phyloP scores from a whole-genome alignment of 2,113 vertebrate genomes.

The Aegotheles bennettii region DNA sequence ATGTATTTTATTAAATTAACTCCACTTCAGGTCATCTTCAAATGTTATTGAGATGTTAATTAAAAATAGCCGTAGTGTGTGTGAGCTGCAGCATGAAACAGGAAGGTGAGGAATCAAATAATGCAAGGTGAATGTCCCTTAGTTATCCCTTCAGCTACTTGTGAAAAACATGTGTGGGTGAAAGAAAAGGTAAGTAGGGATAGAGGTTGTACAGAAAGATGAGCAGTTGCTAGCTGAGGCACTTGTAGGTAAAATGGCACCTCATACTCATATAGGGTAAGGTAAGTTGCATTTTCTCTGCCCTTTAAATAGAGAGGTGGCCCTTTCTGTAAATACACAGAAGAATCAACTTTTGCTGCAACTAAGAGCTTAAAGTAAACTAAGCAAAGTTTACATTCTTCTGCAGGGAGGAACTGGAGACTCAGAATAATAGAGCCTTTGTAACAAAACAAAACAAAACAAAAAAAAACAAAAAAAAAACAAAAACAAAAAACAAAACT shows the following conservation, averaged over 20 bases:
- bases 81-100: neutral
- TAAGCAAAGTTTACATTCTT: neutral
- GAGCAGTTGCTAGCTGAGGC: neutral
- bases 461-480: too few relatives aligned
- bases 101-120: neutral
- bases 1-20: constrained; percentile 1
- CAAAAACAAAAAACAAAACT: too few relatives aligned
- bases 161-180: neutral
- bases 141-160: neutral
- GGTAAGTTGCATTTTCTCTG: neutral
- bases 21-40: neutral
- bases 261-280: neutral
- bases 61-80: neutral
- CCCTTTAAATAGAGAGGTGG: neutral
- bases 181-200: neutral
- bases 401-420: neutral
- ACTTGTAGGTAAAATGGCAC: neutral
- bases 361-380: neutral
- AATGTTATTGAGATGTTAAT: neutral
- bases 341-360: neutral
- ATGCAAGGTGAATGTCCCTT: neutral
- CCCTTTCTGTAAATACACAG: neutral
- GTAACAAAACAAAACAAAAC: neutral
- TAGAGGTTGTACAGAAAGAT: neutral
- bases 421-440: neutral